Evolutionary conservation across 2,797 vertebrate genomes (phyloP).

Genomic region (Ficedula albicollis): DNA sequence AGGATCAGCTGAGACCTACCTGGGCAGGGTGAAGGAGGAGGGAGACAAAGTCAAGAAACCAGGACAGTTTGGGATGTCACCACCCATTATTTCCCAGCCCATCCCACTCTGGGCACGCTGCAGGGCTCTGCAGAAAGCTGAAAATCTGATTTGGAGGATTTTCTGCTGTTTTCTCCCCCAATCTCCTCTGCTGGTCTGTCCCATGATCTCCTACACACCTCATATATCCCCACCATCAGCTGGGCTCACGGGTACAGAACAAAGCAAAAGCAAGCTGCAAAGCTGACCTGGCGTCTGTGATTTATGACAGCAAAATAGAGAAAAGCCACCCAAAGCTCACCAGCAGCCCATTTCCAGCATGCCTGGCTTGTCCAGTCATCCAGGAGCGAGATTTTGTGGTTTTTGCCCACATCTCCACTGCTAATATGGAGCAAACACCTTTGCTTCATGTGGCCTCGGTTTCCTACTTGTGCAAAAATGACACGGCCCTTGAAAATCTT

Average conservation of each 20-base stretch:
- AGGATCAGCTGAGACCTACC: neutral
- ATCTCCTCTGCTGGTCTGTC: neutral
- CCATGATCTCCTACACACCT: neutral
- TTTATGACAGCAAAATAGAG: neutral
- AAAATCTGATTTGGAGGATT: neutral
- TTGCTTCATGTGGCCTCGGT: fast-evolving
- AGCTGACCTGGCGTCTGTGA: fast-evolving
- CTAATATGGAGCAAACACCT: neutral
- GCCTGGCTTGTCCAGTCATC: fast-evolving
- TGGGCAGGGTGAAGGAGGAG: neutral
- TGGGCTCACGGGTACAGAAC: fast-evolving
- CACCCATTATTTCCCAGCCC: neutral
- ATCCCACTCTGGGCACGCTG: fast-evolving
- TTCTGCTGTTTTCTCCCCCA: neutral
- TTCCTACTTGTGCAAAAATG: neutral
- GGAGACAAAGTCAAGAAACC: neutral
- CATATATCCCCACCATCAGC: fast-evolving
- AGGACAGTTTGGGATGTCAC: neutral
- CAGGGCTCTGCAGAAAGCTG: neutral
- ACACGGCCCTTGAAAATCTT: neutral
- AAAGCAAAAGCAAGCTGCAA: neutral
- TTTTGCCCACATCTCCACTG: neutral
- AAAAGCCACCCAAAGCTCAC: neutral
- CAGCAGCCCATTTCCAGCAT: fast-evolving
- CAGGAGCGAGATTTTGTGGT: fast-evolving